phyloP scores from a whole-genome alignment of 2,797 vertebrate genomes.

The Gobionotothen gibberifrons region DNA sequence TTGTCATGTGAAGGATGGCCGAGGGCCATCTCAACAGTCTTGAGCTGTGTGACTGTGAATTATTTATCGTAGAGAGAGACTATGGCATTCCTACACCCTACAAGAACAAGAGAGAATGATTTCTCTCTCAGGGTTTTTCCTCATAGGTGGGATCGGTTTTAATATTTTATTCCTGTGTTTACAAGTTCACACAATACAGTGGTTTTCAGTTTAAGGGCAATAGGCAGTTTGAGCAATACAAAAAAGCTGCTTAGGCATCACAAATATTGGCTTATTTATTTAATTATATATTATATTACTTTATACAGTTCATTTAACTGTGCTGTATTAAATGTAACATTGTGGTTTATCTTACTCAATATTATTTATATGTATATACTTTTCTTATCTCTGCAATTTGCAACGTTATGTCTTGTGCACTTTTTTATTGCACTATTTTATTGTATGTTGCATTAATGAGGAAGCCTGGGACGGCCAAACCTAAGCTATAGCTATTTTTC shows the following conservation, averaged over 20 bases:
- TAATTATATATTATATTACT: no score
- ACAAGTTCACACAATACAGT: conserved; percentile 10
- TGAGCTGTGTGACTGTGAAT: conserved; percentile 76
- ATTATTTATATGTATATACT: no score
- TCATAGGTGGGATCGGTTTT: conserved; percentile 32
- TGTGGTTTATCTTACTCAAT: no score
- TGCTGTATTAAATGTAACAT: no score
- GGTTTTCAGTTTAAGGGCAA: conserved; percentile 29
- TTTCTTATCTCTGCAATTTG: no score
- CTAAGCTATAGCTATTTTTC: no score
- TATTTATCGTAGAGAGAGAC: conserved; percentile 72
- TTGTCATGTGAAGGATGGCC: conserved; percentile 66
- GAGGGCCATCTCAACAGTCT: conserved; percentile 63
- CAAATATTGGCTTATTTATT: conserved; percentile 23
- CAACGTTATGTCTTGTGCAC: no score
- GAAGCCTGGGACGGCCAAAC: no score
- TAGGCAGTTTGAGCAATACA: not conserved
- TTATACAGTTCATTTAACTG: no score
- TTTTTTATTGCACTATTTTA: no score
- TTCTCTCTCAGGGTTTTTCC: conserved; percentile 47
- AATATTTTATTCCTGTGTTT: conserved; percentile 50
- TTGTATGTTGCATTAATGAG: no score
- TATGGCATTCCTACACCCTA: conserved; percentile 66
- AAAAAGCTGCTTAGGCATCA: conserved; percentile 28
- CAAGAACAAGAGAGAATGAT: conserved; percentile 49